Base-by-base conservation (phyloP, 2,888 invertebrate species). In the Rutpela maculata region DNA sequence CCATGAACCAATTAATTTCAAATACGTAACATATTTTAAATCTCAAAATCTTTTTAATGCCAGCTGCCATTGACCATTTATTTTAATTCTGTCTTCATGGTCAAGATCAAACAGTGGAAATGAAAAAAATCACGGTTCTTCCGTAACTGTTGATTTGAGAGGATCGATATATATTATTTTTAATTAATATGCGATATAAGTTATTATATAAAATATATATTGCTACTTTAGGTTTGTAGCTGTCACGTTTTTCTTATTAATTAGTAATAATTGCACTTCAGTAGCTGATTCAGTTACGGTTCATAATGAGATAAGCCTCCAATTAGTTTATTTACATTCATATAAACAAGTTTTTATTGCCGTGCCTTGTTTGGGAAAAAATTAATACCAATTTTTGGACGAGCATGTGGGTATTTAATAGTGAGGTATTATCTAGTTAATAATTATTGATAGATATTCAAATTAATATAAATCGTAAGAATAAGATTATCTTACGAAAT, bases 241-340 rank as follows among this genome's bases (percentile, higher is more conserved):
- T 50, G 50, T 50, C 50, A 50, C 50, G 7, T 50, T 50, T 50
- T n/a, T 50, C 50, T 50, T 50, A 50, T 31, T 43, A 65, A 65
- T 65, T 65, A 65, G 43, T 65, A 22, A 15, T 65, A 65, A 65
- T 65, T 65, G 18, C 10, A 38, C 19, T 10, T 43, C 26, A 17
- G 65, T 65, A 65, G 65, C 50, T 65, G 19, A 38, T 43, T 65
- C 43, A 65, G 65, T 65, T 65, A 65, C 11, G 65, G 65, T 65
- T 43, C 19, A 43, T 65, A 65, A 65, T 26, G 43, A 65, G 65
- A 65, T 22, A 22, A 67, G 50, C 10, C 19, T 50, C 17, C 67
- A 55, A 55, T 56, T 15, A 59, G 18, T 15, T 67, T 67, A 26
- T 19, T 67, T 67, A 55, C 17, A 15, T 66, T 50, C 18, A 55